These are phyloP conservation scores for Pardalotus punctatus DNA, from an alignment of 2,113 vertebrate genomes.

Conservation along the genomic window DNA sequence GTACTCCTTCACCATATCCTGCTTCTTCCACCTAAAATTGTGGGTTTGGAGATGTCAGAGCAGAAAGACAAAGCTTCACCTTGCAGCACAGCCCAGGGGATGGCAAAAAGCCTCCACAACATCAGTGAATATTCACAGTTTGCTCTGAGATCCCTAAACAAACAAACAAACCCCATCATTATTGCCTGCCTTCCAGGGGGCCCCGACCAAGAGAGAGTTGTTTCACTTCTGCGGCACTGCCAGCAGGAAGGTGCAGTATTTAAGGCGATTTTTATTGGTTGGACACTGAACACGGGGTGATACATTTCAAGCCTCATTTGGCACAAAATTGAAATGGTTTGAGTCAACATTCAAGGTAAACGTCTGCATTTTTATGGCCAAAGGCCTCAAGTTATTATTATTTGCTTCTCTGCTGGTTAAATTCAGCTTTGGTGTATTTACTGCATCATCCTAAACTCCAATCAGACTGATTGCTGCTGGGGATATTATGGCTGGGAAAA, in stretches of 20 bases:
- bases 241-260: conserved; percentile 18
- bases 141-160: background rate
- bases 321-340: conserved; percentile 65
- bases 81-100: background rate
- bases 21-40: background rate
- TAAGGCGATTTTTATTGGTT: conserved; percentile 49
- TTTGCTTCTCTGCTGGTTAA: conserved; percentile 66
- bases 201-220: background rate
- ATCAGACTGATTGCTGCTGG: conserved; percentile 49
- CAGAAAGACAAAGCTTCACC: background rate
- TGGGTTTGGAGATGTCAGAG: background rate
- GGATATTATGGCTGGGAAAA: conserved; percentile 35
- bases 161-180: background rate
- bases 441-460: conserved; percentile 42
- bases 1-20: background rate
- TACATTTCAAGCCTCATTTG: conserved; percentile 72
- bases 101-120: background rate
- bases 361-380: conserved; percentile 61
- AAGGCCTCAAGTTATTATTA: conserved; percentile 40
- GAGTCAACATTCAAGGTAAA: conserved; percentile 71
- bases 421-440: conserved; percentile 62
- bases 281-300: conserved; percentile 21
- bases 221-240: background rate
- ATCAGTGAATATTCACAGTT: background rate
- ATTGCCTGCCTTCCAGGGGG: background rate